These are phyloP conservation scores for Hippocampus zosterae DNA, from an alignment of 2,113 vertebrate genomes.

Conservation along the genomic window DNA sequence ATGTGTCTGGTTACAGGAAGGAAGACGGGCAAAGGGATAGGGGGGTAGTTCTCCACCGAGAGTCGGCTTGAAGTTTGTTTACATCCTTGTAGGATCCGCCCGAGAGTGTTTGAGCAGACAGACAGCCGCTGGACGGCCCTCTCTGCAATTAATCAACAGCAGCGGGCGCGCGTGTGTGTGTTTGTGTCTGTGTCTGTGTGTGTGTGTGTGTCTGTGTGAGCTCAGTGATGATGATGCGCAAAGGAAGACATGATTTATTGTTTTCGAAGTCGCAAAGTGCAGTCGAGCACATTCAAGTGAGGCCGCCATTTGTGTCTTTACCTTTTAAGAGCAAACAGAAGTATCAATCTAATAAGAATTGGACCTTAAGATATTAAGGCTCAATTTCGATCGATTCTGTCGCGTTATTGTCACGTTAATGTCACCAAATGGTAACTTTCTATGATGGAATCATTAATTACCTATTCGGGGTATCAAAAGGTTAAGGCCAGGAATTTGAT, in stretches of 20 bases:
- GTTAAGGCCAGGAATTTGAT: too few species aligned
- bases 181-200: slow-evolving; percentile 13
- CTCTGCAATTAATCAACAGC: slow-evolving; percentile 73
- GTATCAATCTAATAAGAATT: neutral
- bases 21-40: slow-evolving; percentile 75
- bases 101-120: slow-evolving; percentile 70
- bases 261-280: slow-evolving; percentile 66
- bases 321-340: neutral
- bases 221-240: slow-evolving; percentile 56
- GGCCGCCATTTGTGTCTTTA: slow-evolving; percentile 15
- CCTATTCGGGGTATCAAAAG: too few species aligned
- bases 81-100: slow-evolving; percentile 71
- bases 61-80: slow-evolving; percentile 75
- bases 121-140: slow-evolving; percentile 69
- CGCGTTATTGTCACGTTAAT: too few species aligned
- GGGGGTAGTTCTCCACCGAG: slow-evolving; percentile 75
- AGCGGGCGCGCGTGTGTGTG: slow-evolving; percentile 19
- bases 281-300: slow-evolving; percentile 54
- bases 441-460: too few species aligned
- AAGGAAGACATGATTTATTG: slow-evolving; percentile 66
- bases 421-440: too few species aligned
- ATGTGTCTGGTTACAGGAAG: slow-evolving; percentile 19
- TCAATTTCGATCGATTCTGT: neutral
- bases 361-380: neutral
- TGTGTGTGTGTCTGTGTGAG: slow-evolving; percentile 12